Conservation (phyloP, 2,888 invertebrate genomes). For the Tribolium freemani region DNA sequence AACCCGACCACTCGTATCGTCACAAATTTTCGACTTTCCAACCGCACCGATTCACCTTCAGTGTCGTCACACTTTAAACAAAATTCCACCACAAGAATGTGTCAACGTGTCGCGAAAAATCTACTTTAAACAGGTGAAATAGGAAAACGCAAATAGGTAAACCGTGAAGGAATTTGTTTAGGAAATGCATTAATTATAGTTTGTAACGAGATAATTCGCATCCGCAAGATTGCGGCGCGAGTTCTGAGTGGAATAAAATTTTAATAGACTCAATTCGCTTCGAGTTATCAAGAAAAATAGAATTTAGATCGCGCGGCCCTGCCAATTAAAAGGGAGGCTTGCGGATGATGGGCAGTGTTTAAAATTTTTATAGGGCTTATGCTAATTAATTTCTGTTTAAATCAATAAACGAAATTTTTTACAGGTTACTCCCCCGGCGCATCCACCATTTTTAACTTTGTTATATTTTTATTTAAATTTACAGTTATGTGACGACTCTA, state of each 20-base stretch:
- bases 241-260: not conserved
- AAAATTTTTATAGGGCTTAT: too few relatives aligned
- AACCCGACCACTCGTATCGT: not conserved
- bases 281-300: not conserved
- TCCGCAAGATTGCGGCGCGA: not conserved
- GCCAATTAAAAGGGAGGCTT: too few relatives aligned
- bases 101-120: not conserved
- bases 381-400: too few relatives aligned
- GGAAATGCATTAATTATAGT: not conserved
- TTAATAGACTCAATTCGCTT: not conserved
- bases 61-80: not conserved
- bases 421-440: not conserved
- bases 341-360: too few relatives aligned
- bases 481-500: not conserved
- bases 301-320: not conserved
- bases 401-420: too few relatives aligned
- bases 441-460: not conserved
- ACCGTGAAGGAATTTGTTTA: not conserved
- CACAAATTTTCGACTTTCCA: not conserved
- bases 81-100: not conserved
- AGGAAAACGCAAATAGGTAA: not conserved
- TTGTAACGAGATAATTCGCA: not conserved
- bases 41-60: not conserved
- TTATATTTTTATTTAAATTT: not conserved
- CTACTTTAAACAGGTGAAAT: not conserved